These are phyloP conservation scores for Lamellibrachia luymesi DNA, from an alignment of 1,140 invertebrate genomes.

Conservation along the genomic window DNA sequence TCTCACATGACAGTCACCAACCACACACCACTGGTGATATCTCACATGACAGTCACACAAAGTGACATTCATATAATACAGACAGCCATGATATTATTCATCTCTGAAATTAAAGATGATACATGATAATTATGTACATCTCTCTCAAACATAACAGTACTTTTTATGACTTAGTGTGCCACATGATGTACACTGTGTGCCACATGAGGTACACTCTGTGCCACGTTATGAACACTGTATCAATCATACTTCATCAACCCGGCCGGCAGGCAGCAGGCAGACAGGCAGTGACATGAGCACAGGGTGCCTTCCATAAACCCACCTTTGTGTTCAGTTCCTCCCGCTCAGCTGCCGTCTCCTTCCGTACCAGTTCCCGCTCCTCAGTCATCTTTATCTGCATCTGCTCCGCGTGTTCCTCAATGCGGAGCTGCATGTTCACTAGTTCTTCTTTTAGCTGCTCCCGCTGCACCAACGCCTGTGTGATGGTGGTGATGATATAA, in stretches of 20 bases:
- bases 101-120: too few species aligned
- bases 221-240: too few species aligned
- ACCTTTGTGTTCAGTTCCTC: slow-evolving; percentile 46
- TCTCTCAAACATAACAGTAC: too few species aligned
- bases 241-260: too few species aligned
- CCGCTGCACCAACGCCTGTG: slow-evolving; percentile 44
- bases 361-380: slow-evolving; percentile 39
- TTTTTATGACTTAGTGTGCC: too few species aligned
- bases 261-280: not conserved
- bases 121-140: too few species aligned
- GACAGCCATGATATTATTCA: too few species aligned
- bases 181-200: too few species aligned
- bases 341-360: slow-evolving; percentile 36
- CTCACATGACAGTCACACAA: too few species aligned
- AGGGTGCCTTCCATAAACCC: not conserved
- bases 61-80: too few species aligned
- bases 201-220: too few species aligned
- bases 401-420: slow-evolving; percentile 38
- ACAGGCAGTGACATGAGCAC: not conserved
- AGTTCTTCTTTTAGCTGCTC: slow-evolving; percentile 46
- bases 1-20: not conserved
- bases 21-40: not conserved
- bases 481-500: not conserved
- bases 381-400: slow-evolving; percentile 37
- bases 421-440: slow-evolving; percentile 35